Conservation (phyloP, 2,113 vertebrate genomes). For the Patagioenas fasciata region DNA sequence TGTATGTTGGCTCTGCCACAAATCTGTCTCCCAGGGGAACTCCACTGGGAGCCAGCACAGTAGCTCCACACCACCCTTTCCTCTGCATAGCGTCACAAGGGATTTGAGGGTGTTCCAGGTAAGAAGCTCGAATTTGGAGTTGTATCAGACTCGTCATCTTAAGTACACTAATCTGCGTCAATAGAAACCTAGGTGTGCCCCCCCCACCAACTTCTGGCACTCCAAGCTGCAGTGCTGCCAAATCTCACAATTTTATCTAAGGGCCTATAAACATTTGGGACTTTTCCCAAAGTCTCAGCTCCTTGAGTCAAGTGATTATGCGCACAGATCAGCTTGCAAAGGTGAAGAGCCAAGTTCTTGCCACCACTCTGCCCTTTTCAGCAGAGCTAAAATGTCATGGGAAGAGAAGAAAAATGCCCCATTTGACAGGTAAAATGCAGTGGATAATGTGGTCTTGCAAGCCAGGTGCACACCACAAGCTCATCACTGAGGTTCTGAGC, state of each 20-base stretch:
- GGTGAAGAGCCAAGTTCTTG: slow-evolving; percentile 29
- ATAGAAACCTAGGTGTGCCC: not conserved
- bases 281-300: slow-evolving; percentile 37
- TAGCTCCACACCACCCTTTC: not conserved
- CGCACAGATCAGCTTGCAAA: not conserved
- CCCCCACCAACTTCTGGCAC: not conserved
- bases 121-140: not conserved
- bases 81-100: not conserved
- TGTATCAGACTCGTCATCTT: slow-evolving; percentile 3
- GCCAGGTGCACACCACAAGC: not conserved
- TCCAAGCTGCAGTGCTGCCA: not conserved
- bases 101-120: not conserved
- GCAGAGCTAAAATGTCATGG: not conserved
- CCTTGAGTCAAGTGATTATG: slow-evolving; percentile 12
- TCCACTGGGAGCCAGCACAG: fast-evolving
- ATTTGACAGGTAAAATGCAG: not conserved
- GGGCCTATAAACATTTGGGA: slow-evolving; percentile 1
- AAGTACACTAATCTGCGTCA: not conserved
- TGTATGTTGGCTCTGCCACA: not conserved
- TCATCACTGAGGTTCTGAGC: not conserved
- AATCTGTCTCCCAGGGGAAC: not conserved
- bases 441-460: not conserved
- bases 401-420: not conserved
- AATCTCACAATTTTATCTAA: slow-evolving; percentile 25
- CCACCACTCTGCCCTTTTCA: not conserved